Percentiles rank a stretch among this genome's conserved stretches.
These are phyloP conservation scores for Apamea anceps DNA, from an alignment of 2,888 invertebrate genomes.

Conservation along the genomic window DNA sequence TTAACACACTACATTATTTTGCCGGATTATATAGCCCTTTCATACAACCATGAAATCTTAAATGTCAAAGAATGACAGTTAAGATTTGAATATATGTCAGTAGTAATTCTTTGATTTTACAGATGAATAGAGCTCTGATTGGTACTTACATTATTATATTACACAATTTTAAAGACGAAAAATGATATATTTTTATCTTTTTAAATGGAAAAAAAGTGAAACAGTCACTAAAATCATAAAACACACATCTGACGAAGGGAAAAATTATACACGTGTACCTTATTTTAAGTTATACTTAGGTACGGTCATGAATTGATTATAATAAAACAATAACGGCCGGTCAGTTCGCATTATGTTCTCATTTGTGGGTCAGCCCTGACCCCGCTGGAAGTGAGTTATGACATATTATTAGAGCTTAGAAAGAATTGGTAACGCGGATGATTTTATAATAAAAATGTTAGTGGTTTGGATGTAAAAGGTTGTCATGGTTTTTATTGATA, in stretches of 20 bases:
- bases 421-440: conserved; percentile 42
- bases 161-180: background rate
- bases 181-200: background rate
- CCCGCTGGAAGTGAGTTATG: conserved; percentile 48
- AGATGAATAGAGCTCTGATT: background rate
- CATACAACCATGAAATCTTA: background rate
- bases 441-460: conserved; percentile 26
- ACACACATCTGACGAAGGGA: conserved; percentile 2
- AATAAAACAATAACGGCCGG: conserved; percentile 57
- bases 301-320: conserved; percentile 53
- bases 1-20: background rate
- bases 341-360: conserved; percentile 54
- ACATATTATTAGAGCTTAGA: conserved; percentile 48
- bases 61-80: background rate
- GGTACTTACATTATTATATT: background rate
- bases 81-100: background rate
- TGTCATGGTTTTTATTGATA: too few relatives aligned
- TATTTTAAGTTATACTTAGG: conserved; percentile 52
- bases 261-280: conserved; percentile 12
- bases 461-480: background rate
- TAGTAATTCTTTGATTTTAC: background rate
- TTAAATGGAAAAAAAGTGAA: background rate
- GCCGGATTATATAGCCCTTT: background rate
- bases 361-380: conserved; percentile 55
- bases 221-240: background rate